phyloP scores from a whole-genome alignment of 2,113 vertebrate genomes.

The Pleuronectes platessa region DNA sequence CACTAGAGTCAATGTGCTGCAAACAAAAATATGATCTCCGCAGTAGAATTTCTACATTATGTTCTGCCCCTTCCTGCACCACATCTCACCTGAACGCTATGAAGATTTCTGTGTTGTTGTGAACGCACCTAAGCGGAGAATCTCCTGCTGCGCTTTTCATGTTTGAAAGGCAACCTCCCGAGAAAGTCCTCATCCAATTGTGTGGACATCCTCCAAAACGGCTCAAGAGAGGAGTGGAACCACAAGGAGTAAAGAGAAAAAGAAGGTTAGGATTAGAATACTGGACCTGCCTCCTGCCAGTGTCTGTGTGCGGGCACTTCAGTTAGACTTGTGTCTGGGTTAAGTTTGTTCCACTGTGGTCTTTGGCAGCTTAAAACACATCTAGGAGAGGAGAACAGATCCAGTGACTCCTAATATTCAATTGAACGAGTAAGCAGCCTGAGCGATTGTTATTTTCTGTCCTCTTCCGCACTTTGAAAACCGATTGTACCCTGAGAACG shows the following conservation, averaged over 20 bases:
- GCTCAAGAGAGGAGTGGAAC: neutral
- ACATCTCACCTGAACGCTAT: no score
- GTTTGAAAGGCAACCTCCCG: neutral
- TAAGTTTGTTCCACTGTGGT: constrained; percentile 72
- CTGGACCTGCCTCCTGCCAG: constrained; percentile 87
- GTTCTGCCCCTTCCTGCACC: no score
- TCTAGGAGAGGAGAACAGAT: constrained; percentile 88
- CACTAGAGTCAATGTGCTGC: no score
- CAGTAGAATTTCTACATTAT: no score
- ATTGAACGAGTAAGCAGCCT: constrained; percentile 72
- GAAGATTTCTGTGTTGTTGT: no score
- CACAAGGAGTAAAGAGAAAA: neutral
- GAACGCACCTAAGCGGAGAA: neutral
- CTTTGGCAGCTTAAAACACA: constrained; percentile 94
- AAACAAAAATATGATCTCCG: no score
- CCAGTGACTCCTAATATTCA: constrained; percentile 87
- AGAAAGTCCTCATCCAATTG: neutral
- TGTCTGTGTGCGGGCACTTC: constrained; percentile 85
- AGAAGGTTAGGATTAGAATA: constrained; percentile 57
- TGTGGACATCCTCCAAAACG: neutral
- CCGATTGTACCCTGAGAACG: constrained; percentile 81
- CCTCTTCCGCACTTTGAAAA: constrained; percentile 39
- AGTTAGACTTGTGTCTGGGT: constrained; percentile 65
- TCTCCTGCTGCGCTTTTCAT: neutral
- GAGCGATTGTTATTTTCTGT: constrained; percentile 66